Base-by-base conservation (phyloP, 2,797 vertebrate genomes). In the Percopsis omiscomaycus region DNA sequence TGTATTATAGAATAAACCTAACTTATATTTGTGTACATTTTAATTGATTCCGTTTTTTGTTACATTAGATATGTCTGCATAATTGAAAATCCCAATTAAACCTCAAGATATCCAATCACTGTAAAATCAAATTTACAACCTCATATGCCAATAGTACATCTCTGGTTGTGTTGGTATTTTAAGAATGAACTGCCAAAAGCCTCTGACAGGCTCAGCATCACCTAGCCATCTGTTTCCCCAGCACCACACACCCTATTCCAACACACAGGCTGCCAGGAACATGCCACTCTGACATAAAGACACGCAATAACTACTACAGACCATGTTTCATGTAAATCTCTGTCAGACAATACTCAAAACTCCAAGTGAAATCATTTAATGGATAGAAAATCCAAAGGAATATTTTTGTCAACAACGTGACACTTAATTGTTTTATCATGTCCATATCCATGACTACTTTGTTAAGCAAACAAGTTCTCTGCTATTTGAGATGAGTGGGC, bases 151-250 rank as follows among this genome's bases (percentile, higher is more conserved):
- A 53, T 12, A 61, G 55, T 77, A 55, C 5, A 58, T 79, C 29
- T 42, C 82, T 62, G 67, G 55, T 68, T 75, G 69, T 62, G 75
- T 71, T 66, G 66, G 29, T 67, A 57, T 76, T 77, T 77, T 49
- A 84, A 73, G 69, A 82, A 70, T 66, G 68, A 75, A 64, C 62
- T 54, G 68, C 86, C 81, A 73, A 74, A 83, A 78, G 69, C 83
- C 80, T 69, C 73, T 73, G 83, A 77, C 73, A 81, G 79, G 55
- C 75, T 73, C 69, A 76, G 74, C 81, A 64, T 77, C 71, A 89
- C 86, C 83, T 83, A 80, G 73, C 92, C 92, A 93, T 92, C 92
- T 93, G 91, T 83, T 90, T 84, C 89, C 6, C 44, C 90, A 89
- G 88, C 88, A 83, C 81, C 87, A 81, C 73, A 57, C 80, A 79